Evolutionary conservation across 2,888 invertebrate species (phyloP).

Genomic region (Epistrophe grossulariae): DNA sequence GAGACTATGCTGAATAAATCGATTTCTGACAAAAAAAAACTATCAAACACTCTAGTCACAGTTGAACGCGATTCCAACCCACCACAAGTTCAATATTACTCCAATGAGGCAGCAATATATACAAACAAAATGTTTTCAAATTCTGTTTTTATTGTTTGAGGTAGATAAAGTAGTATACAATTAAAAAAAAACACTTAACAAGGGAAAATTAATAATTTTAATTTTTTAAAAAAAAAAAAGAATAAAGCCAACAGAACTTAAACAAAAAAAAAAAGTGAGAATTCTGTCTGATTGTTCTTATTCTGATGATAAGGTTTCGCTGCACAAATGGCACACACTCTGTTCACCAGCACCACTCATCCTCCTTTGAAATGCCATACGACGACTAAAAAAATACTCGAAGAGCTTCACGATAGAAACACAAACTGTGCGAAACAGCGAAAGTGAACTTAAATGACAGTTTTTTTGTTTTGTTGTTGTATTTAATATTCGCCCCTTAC

Average conservation of each 20-base stretch:
- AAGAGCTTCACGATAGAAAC: conserved; percentile 20
- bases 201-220: background rate
- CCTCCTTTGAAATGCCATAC: conserved; percentile 27
- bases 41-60: conserved; percentile 22
- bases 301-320: conserved; percentile 15
- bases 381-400: conserved; percentile 19
- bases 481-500: background rate
- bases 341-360: conserved; percentile 38
- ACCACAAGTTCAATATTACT: conserved; percentile 24
- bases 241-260: background rate
- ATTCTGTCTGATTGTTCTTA: conserved; percentile 9
- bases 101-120: background rate
- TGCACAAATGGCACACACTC: conserved; percentile 25
- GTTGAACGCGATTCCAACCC: conserved; percentile 2
- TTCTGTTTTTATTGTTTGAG: background rate
- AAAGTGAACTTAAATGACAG: conserved; percentile 32
- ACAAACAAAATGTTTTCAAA: background rate
- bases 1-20: conserved; percentile 21
- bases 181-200: conserved; percentile 4
- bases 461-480: conserved; percentile 2
- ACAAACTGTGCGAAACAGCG: conserved; percentile 19
- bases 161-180: background rate
- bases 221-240: background rate
- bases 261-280: conserved; percentile 12
- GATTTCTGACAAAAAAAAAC: conserved; percentile 11